These are phyloP conservation scores for Leptarthrus brevirostris DNA, from an alignment of 2,888 invertebrate species.

Conservation along the genomic window DNA sequence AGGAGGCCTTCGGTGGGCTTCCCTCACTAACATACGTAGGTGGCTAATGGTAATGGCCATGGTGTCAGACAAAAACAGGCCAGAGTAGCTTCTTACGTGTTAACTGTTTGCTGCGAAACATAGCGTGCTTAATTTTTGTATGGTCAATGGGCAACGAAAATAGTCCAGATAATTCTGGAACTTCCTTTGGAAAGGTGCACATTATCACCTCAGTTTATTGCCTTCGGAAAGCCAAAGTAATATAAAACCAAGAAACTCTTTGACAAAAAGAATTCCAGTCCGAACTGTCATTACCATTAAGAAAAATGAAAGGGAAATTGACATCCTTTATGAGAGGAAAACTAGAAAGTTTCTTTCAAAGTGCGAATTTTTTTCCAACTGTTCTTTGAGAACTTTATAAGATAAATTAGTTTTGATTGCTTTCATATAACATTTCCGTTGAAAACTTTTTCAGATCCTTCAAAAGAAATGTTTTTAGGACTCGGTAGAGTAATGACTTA, in stretches of 20 bases:
- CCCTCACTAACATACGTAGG: neutral
- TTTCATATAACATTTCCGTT: too few relatives aligned
- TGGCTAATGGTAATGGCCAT: constrained; percentile 39
- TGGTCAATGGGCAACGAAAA: constrained; percentile 15
- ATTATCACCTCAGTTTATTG: constrained; percentile 40
- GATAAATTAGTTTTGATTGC: neutral
- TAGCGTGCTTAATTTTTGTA: constrained; percentile 21
- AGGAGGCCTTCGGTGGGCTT: constrained; percentile 15
- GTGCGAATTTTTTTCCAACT: neutral
- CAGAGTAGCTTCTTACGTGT: constrained; percentile 17
- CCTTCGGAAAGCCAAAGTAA: neutral
- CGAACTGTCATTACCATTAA: constrained; percentile 12
- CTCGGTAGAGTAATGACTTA: too few relatives aligned
- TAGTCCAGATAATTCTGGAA: constrained; percentile 21
- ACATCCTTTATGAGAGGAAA: neutral
- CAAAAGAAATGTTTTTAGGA: too few relatives aligned
- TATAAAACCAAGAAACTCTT: constrained; percentile 16
- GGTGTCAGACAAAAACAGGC: constrained; percentile 23
- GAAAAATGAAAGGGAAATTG: neutral
- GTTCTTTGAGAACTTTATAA: neutral
- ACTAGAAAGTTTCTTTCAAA: neutral
- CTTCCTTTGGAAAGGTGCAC: constrained; percentile 26
- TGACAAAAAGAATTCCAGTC: neutral
- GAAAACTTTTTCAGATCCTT: too few relatives aligned
- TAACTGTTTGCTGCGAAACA: constrained; percentile 2